These are phyloP conservation scores for Malthinus seriepunctatus DNA, from an alignment of 2,888 invertebrate species.

Conservation along the genomic window DNA sequence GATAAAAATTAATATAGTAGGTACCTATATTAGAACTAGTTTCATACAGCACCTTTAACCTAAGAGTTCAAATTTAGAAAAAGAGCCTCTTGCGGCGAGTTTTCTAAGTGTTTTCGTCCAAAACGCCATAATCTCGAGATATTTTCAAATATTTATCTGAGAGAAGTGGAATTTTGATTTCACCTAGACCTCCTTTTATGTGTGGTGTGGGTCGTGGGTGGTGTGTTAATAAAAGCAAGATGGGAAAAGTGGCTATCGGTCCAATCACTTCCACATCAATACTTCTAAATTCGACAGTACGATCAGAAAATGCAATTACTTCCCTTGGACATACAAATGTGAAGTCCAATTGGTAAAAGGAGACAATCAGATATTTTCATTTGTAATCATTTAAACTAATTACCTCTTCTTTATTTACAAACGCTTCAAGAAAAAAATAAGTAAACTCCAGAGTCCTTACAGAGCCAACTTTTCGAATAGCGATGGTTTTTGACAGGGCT, in stretches of 20 bases:
- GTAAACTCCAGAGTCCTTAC: too few relatives aligned
- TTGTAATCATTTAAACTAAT: conserved; percentile 75
- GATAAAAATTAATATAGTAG: too few relatives aligned
- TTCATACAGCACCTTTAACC: too few relatives aligned
- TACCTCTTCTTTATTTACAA: too few relatives aligned
- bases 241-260: conserved; percentile 97
- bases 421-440: too few relatives aligned
- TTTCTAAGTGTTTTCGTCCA: conserved; percentile 90
- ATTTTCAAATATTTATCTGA: conserved; percentile 90
- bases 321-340: conserved; percentile 91
- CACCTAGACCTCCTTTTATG: conserved; percentile 92
- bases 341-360: conserved; percentile 90
- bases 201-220: too few relatives aligned
- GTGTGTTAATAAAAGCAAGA: conserved; percentile 95
- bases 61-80: too few relatives aligned
- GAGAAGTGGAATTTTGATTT: conserved; percentile 92
- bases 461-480: too few relatives aligned
- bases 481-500: too few relatives aligned
- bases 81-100: too few relatives aligned
- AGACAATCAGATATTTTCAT: conserved; percentile 88
- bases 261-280: conserved; percentile 85
- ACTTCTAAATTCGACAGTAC: conserved; percentile 78
- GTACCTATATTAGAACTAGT: too few relatives aligned
- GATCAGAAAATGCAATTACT: conserved; percentile 96
- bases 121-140: conserved; percentile 84